These are phyloP conservation scores for Zosterops lateralis DNA, from an alignment of 2,113 vertebrate genomes.

Conservation along the genomic window DNA sequence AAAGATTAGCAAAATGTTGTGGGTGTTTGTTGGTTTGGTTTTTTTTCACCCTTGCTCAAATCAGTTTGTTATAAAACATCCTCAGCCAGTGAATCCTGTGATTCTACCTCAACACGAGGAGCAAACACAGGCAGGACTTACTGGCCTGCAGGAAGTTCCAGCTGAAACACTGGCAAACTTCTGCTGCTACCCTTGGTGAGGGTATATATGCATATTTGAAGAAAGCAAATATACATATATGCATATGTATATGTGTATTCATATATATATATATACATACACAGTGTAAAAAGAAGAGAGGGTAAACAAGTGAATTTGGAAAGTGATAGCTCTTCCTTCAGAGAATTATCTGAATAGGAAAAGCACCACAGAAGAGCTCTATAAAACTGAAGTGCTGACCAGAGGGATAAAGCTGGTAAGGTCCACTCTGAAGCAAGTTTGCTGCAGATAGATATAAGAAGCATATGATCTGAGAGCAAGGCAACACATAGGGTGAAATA, in stretches of 20 bases:
- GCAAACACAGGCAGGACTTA: background rate
- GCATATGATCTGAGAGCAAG: background rate
- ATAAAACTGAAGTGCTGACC: background rate
- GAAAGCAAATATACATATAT: background rate
- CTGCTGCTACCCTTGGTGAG: fast-evolving
- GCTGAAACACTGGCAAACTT: background rate
- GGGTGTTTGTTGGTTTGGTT: background rate
- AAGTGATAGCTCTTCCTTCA: background rate
- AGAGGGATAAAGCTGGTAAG: background rate
- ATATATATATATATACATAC: too few species aligned
- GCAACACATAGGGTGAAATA: background rate
- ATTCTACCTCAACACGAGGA: background rate
- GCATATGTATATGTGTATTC: background rate
- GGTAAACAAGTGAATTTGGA: background rate
- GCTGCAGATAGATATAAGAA: background rate
- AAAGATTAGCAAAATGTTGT: background rate
- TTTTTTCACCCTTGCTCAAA: background rate
- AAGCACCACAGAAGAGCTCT: background rate
- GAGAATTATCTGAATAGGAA: background rate
- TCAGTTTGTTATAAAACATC: background rate
- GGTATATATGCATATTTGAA: background rate
- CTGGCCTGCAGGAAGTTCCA: background rate
- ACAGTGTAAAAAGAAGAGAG: background rate
- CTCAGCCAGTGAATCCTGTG: background rate
- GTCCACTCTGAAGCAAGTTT: background rate